Evolutionary conservation across 2,113 vertebrate species (phyloP).

Genomic region (Fulmarus glacialis): DNA sequence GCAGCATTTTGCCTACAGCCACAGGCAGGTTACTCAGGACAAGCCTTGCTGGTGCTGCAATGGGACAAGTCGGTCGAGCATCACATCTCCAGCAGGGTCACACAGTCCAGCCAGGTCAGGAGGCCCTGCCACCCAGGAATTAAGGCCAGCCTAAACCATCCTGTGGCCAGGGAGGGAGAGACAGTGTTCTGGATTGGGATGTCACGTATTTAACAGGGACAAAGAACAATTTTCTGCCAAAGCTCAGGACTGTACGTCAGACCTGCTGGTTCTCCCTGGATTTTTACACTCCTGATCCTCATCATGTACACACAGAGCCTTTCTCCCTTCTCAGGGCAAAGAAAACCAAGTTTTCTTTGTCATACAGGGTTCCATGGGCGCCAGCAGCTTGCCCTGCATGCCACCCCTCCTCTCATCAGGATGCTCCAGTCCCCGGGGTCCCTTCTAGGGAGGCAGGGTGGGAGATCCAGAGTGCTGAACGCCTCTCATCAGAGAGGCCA

Average conservation of each 20-base stretch:
- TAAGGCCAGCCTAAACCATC: neutral
- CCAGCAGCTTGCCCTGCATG: neutral
- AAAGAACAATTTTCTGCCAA: neutral
- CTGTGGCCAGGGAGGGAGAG: neutral
- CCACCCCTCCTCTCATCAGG: neutral
- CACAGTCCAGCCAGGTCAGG: neutral
- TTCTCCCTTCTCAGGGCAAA: neutral
- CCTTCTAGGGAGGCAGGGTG: neutral
- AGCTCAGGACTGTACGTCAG: neutral
- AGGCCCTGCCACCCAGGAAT: neutral
- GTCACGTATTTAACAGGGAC: neutral
- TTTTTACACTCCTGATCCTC: neutral
- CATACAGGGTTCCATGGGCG: rapidly evolving
- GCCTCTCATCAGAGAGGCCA: rapidly evolving
- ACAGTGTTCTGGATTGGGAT: neutral
- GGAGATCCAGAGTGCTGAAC: neutral
- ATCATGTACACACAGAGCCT: neutral
- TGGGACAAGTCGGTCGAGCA: neutral
- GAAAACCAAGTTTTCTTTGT: neutral
- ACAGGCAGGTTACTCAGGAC: neutral
- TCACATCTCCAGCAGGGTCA: neutral
- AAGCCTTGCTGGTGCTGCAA: neutral
- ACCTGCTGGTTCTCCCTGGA: neutral
- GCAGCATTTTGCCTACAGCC: neutral
- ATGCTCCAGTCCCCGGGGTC: neutral